phyloP scores from a whole-genome alignment of 2,797 vertebrate species.

The Dicrostonyx torquatus region DNA sequence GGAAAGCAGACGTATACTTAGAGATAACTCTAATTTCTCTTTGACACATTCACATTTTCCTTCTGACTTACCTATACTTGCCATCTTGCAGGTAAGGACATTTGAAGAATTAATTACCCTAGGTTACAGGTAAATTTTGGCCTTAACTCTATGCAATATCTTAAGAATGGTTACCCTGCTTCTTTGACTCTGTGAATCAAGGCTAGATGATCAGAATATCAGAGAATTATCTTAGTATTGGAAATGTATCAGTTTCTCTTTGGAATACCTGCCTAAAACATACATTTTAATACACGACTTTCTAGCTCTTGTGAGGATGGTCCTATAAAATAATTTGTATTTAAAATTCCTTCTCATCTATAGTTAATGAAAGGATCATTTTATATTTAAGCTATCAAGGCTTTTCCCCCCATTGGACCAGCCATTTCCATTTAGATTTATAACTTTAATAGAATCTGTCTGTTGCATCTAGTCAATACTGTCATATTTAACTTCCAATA shows the following conservation, averaged over 20 bases:
- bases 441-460: slow-evolving; percentile 61
- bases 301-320: neutral
- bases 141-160: neutral
- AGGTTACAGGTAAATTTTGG: neutral
- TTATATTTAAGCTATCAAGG: slow-evolving; percentile 49
- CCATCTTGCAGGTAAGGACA: neutral
- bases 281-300: neutral
- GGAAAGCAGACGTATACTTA: slow-evolving; percentile 2
- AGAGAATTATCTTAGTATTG: neutral
- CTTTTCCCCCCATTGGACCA: slow-evolving; percentile 28
- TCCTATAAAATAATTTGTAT: slow-evolving; percentile 31
- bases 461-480: slow-evolving; percentile 52
- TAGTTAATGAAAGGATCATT: slow-evolving; percentile 45
- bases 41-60: neutral
- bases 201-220: neutral
- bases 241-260: neutral
- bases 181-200: neutral
- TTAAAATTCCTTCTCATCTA: slow-evolving; percentile 43
- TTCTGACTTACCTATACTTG: neutral
- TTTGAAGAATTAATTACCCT: neutral
- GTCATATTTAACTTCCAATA: slow-evolving; percentile 32
- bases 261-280: neutral
- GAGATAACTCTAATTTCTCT: neutral
- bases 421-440: slow-evolving; percentile 54
- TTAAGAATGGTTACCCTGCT: neutral